A percentile compares a stretch with the other conserved stretches of the same genome.
Evolutionary conservation across 2,113 vertebrate genomes (phyloP).

Genomic region (Dryoscopus gambensis): DNA sequence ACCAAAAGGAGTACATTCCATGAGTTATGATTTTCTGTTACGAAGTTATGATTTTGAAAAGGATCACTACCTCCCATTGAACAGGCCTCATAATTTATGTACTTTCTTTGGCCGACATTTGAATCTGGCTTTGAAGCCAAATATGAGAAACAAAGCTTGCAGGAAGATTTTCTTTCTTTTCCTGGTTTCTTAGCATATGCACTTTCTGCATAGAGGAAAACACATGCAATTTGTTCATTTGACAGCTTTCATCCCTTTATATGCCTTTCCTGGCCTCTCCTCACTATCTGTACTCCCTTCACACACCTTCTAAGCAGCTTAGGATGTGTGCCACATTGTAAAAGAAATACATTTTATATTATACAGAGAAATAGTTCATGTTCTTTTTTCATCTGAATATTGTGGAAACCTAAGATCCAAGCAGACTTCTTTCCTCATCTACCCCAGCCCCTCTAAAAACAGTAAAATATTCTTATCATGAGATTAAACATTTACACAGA

Average conservation of each 20-base stretch:
- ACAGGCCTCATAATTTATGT: conserved; percentile 46
- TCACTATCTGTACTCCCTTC: neutral
- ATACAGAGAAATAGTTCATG: neutral
- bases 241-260: neutral
- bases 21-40: conserved; percentile 21
- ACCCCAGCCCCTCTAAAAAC: neutral
- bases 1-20: neutral
- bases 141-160: neutral
- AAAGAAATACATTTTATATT: neutral
- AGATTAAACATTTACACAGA: neutral
- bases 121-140: conserved; percentile 27
- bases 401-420: neutral
- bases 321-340: neutral
- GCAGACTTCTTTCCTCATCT: neutral
- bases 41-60: conserved; percentile 28
- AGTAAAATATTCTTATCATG: neutral
- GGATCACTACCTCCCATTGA: conserved; percentile 17
- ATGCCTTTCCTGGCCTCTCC: conserved; percentile 17
- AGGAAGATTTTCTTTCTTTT: conserved; percentile 11
- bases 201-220: neutral
- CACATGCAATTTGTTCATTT: neutral
- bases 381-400: neutral
- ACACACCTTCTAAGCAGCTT: neutral
- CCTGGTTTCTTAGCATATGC: neutral
- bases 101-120: conserved; percentile 39